phyloP scores from a whole-genome alignment of 2,113 vertebrate species.

The Mormoops blainvillei region DNA sequence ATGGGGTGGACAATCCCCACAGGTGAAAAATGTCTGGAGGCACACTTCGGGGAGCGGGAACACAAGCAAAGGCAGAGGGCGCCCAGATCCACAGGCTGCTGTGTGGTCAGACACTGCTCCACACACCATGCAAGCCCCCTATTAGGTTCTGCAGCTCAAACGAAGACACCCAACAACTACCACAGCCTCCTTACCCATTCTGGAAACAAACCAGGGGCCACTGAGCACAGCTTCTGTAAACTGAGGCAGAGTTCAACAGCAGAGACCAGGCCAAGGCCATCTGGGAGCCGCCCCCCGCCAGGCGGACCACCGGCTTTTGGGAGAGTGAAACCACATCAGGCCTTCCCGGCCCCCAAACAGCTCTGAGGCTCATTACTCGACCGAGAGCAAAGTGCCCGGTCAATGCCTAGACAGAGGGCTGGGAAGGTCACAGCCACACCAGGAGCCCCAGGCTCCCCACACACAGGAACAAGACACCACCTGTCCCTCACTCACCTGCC shows the following conservation, averaged over 20 bases:
- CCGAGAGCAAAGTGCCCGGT: not conserved
- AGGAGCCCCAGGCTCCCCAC: not conserved
- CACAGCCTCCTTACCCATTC: too few relatives aligned
- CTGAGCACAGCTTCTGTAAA: not conserved
- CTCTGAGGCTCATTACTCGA: not conserved
- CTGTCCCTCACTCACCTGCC: not conserved
- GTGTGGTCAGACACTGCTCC: not conserved
- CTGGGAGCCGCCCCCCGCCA: accelerated
- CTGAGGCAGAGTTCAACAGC: not conserved
- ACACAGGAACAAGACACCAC: not conserved
- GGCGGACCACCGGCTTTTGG: not conserved
- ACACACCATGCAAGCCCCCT: not conserved
- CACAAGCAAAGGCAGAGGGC: not conserved
- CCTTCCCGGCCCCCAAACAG: not conserved
- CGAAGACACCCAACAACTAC: not conserved
- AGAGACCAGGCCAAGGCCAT: not conserved
- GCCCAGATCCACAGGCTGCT: not conserved
- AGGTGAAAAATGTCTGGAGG: not conserved
- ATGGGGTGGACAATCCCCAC: not conserved
- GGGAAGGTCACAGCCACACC: not conserved
- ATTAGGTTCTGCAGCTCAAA: not conserved
- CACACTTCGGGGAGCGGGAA: not conserved
- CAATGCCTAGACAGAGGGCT: not conserved
- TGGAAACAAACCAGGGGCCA: not conserved
- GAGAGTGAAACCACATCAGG: not conserved